Conservation (phyloP, 2,888 invertebrate species). For the Cataglyphis cursor region DNA sequence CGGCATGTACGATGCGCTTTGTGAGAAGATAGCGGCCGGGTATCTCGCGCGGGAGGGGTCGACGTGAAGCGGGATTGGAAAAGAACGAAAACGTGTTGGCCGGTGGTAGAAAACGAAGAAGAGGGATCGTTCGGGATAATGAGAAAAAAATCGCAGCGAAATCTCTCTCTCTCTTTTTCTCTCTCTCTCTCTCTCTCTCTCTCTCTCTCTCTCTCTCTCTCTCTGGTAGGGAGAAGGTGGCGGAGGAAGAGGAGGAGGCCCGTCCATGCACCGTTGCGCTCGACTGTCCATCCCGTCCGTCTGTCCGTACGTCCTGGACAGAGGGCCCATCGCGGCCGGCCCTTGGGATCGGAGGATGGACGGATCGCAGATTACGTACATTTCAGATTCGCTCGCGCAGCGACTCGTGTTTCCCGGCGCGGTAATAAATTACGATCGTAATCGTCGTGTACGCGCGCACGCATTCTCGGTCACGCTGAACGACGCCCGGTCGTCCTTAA, state of each 20-base stretch:
- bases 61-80: slow-evolving; percentile 50
- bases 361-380: slow-evolving; percentile 73
- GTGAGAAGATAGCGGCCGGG: slow-evolving; percentile 34
- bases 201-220: no score
- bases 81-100: slow-evolving; percentile 63
- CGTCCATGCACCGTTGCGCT: slow-evolving; percentile 52
- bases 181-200: not conserved
- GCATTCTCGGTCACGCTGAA: slow-evolving; percentile 53
- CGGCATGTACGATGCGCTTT: slow-evolving; percentile 16
- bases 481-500: slow-evolving; percentile 66
- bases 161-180: not conserved
- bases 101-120: slow-evolving; percentile 55
- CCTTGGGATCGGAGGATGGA: slow-evolving; percentile 64
- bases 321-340: slow-evolving; percentile 44
- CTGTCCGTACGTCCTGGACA: slow-evolving; percentile 56
- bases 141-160: slow-evolving; percentile 62
- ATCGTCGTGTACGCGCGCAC: slow-evolving; percentile 62
- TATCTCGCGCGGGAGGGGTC: slow-evolving; percentile 3
- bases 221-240: slow-evolving; percentile 53
- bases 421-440: slow-evolving; percentile 75
- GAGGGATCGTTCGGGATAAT: slow-evolving; percentile 55
- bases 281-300: slow-evolving; percentile 60
- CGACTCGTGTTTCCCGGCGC: slow-evolving; percentile 59
- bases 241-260: slow-evolving; percentile 63
- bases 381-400: slow-evolving; percentile 72